Percentiles rank a stretch among this genome's conserved stretches.
These are phyloP conservation scores for Drosophila pegasa DNA, from an alignment of 2,888 invertebrate species.

Conservation along the genomic window DNA sequence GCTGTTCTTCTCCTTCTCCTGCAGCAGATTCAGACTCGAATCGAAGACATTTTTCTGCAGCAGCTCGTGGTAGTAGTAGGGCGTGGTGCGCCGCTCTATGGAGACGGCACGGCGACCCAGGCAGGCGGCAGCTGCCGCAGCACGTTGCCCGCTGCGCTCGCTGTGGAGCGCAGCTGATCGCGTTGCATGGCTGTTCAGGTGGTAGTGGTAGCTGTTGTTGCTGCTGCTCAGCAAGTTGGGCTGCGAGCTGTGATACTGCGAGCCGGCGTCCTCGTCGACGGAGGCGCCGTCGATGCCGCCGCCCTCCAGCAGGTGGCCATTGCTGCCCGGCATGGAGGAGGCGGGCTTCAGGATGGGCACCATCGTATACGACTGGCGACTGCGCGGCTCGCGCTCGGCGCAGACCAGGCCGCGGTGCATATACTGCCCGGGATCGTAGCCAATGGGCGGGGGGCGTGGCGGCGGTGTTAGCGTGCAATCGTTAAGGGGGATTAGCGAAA, in stretches of 20 bases:
- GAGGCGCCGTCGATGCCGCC: slow-evolving; percentile 50
- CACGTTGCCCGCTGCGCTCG: slow-evolving; percentile 27
- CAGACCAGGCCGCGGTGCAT: slow-evolving; percentile 29
- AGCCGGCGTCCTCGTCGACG: slow-evolving; percentile 40
- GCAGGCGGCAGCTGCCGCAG: slow-evolving; percentile 23
- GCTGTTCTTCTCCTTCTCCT: slow-evolving; percentile 72
- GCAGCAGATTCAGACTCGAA: slow-evolving; percentile 83
- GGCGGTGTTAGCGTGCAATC: slow-evolving; percentile 78
- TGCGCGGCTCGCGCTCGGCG: slow-evolving; percentile 21
- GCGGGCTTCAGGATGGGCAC: slow-evolving; percentile 83
- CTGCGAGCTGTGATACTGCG: slow-evolving; percentile 80
- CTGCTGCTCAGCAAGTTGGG: slow-evolving; percentile 77
- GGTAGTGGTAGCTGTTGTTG: slow-evolving; percentile 70
- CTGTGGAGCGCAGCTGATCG: slow-evolving; percentile 43
- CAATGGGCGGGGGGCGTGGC: slow-evolving; percentile 79
- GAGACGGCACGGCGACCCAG: slow-evolving; percentile 59
- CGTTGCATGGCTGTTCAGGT: slow-evolving; percentile 62
- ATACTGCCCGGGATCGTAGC: slow-evolving; percentile 55
- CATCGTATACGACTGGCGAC: slow-evolving; percentile 80
- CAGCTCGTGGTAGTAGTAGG: slow-evolving; percentile 84
- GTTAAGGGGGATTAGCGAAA: slow-evolving; percentile 60
- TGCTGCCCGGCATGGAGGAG: slow-evolving; percentile 83
- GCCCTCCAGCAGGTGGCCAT: slow-evolving; percentile 57
- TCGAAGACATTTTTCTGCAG: slow-evolving; percentile 83
- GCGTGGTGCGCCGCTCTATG: slow-evolving; percentile 82